Percentiles rank a stretch among this genome's conserved stretches.
phyloP scores from a whole-genome alignment of 2,113 vertebrate species.

The Onychostoma macrolepis region DNA sequence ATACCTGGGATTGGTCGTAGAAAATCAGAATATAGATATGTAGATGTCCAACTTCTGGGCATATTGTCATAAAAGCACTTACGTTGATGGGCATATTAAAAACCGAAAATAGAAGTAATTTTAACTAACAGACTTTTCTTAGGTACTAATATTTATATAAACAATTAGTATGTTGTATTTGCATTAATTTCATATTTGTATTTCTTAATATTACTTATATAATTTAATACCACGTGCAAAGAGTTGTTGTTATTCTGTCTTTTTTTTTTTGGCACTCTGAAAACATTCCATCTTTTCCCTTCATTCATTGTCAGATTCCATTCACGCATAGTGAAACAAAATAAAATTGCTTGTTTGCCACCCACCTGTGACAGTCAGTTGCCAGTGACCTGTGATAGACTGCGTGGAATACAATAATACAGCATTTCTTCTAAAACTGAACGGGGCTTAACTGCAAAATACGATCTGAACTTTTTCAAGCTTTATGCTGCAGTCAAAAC shows the following conservation, averaged over 20 bases:
- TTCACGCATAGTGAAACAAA: background rate
- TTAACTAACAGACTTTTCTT: too few relatives aligned
- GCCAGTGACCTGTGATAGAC: slow-evolving; percentile 9
- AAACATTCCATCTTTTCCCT: background rate
- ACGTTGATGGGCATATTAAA: background rate
- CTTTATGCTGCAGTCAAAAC: slow-evolving; percentile 10
- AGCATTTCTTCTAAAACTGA: background rate
- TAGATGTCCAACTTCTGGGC: background rate
- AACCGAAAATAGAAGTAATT: background rate
- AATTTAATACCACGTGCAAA: background rate
- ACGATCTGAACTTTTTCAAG: slow-evolving; percentile 24
- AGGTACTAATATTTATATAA: too few relatives aligned
- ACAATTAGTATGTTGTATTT: background rate
- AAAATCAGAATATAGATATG: background rate
- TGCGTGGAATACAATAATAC: background rate
- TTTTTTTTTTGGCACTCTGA: background rate
- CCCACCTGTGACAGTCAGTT: slow-evolving; percentile 20
- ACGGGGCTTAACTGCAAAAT: slow-evolving; percentile 23
- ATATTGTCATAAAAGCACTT: background rate
- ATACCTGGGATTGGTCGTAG: background rate
- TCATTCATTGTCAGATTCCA: background rate
- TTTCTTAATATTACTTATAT: too few relatives aligned
- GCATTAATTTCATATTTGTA: background rate
- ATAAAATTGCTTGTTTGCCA: background rate
- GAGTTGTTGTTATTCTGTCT: background rate